These are phyloP conservation scores for Benitochromis conjunctus DNA, from an alignment of 2,113 vertebrate genomes.

Conservation along the genomic window DNA sequence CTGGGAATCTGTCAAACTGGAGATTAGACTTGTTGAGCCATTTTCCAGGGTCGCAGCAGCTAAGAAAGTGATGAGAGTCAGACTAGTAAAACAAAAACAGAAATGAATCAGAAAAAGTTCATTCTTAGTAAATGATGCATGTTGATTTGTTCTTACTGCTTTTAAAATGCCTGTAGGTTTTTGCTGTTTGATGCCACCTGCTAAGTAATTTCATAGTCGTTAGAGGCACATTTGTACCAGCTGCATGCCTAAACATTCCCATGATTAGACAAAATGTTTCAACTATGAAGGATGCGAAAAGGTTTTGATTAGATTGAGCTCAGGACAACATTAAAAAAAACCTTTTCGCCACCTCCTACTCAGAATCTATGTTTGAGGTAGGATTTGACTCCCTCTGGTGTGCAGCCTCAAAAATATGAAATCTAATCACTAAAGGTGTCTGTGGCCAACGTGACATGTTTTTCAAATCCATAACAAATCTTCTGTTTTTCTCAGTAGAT, in stretches of 20 bases:
- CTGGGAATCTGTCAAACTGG: conserved; percentile 6
- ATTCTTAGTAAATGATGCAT: neutral
- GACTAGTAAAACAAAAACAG: neutral
- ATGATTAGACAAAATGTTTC: neutral
- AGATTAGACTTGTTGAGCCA: neutral
- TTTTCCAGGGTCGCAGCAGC: neutral
- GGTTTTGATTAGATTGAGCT: neutral
- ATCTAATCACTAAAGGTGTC: neutral
- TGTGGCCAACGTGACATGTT: neutral
- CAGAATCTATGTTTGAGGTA: neutral
- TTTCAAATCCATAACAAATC: neutral
- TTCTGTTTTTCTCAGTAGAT: rapidly evolving
- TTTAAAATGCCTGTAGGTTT: neutral
- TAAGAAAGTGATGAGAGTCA: neutral
- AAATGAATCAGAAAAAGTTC: neutral
- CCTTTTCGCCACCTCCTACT: neutral
- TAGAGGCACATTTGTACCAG: neutral
- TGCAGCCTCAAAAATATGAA: neutral
- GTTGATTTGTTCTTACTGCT: neutral
- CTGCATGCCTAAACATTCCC: conserved; percentile 5
- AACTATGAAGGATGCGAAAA: neutral
- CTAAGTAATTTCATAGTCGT: neutral
- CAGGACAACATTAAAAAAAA: neutral
- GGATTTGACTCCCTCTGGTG: conserved; percentile 38
- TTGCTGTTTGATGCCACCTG: neutral